These are phyloP conservation scores for Sturmia bella DNA, from an alignment of 2,888 invertebrate species.

Conservation along the genomic window DNA sequence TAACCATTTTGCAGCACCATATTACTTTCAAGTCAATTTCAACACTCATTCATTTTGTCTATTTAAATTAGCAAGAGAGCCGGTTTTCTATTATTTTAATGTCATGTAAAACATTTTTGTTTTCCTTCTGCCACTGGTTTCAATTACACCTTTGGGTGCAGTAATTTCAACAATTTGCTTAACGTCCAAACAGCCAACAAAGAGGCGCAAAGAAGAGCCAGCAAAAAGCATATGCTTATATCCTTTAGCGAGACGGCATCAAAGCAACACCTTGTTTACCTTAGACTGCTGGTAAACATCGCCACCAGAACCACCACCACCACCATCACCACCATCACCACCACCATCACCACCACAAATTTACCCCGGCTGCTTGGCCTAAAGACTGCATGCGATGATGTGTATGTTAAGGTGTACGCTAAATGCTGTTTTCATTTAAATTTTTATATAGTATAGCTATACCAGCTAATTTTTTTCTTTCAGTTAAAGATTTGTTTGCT, in stretches of 20 bases:
- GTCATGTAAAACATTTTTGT: background rate
- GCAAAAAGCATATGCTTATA: constrained; percentile 39
- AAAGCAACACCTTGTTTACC: constrained; percentile 29
- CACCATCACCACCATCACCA: too few species aligned
- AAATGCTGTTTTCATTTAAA: constrained; percentile 42
- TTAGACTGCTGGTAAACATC: background rate
- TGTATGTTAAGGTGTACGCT: background rate
- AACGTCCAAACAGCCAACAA: constrained; percentile 34
- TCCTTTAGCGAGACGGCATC: constrained; percentile 24
- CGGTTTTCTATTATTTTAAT: constrained; percentile 17
- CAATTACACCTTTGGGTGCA: constrained; percentile 81
- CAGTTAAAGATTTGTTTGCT: constrained; percentile 66
- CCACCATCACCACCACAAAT: too few species aligned
- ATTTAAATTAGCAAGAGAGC: too few species aligned
- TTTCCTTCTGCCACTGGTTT: constrained; percentile 73
- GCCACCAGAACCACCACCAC: too few species aligned
- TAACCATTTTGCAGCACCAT: too few species aligned
- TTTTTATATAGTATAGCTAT: background rate
- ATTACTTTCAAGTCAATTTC: too few species aligned
- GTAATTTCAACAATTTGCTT: constrained; percentile 75
- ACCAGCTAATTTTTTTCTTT: constrained; percentile 1
- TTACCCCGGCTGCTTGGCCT: background rate
- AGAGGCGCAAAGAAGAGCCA: constrained; percentile 1
- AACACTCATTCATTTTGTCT: too few species aligned
- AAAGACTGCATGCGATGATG: background rate